phyloP scores from a whole-genome alignment of 2,888 invertebrate genomes.

The Subacronicta megacephala region DNA sequence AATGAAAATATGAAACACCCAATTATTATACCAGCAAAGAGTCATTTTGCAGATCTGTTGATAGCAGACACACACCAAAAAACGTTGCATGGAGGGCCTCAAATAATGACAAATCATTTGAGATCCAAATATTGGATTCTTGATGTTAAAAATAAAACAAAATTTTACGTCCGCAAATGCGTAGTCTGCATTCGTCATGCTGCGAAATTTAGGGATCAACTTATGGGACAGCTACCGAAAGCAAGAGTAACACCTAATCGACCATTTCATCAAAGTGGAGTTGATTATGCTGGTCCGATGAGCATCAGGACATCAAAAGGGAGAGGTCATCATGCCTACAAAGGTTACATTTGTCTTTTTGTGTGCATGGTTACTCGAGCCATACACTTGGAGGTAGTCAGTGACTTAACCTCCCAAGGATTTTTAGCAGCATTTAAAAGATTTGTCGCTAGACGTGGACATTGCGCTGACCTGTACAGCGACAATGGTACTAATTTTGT shows the following conservation, averaged over 20 bases:
- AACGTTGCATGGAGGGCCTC: constrained; percentile 1
- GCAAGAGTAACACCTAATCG: not conserved
- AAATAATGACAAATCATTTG: not conserved
- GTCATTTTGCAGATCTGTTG: constrained; percentile 1
- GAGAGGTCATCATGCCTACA: not conserved
- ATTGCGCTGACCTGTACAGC: not conserved
- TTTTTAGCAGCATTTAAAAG: not conserved
- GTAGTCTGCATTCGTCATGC: not conserved
- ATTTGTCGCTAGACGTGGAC: not conserved
- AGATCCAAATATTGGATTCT: not conserved
- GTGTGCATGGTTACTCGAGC: constrained; percentile 2
- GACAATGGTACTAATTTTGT: too few species aligned
- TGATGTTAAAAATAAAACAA: not conserved
- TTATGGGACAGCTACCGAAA: constrained; percentile 6
- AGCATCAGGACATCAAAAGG: constrained; percentile 1
- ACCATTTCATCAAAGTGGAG: constrained; percentile 1
- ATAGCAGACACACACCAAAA: not conserved
- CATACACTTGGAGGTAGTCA: not conserved
- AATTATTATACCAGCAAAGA: constrained; percentile 1
- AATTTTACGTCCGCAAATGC: not conserved
- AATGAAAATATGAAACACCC: not conserved
- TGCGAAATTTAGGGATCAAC: not conserved
- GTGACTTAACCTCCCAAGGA: not conserved
- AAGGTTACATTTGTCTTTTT: constrained; percentile 3
- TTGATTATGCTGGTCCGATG: constrained; percentile 5